Evolutionary conservation across 2,888 invertebrate species (phyloP).

Genomic region (Scelioninae gen. 1): DNA sequence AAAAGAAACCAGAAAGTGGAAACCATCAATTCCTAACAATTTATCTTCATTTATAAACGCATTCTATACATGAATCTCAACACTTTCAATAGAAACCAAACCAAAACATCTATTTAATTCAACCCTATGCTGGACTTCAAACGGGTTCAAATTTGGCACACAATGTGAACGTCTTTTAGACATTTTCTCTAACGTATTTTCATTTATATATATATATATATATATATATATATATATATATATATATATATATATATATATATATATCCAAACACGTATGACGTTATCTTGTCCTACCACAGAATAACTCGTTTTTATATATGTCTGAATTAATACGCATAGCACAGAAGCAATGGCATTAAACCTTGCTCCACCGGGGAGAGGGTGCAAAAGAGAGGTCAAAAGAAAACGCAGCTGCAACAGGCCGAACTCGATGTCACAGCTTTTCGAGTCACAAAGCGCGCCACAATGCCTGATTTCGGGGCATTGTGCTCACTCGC

Average conservation of each 20-base stretch:
- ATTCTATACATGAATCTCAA: background rate
- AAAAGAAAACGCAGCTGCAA: slow-evolving; percentile 76
- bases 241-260: too few relatives aligned
- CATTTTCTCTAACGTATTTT: slow-evolving; percentile 23
- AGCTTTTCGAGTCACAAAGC: slow-evolving; percentile 82
- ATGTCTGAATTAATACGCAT: slow-evolving; percentile 31
- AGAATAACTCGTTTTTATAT: slow-evolving; percentile 37
- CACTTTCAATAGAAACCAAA: background rate
- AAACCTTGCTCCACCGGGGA: slow-evolving; percentile 15
- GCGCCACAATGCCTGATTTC: slow-evolving; percentile 83
- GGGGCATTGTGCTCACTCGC: slow-evolving; percentile 79
- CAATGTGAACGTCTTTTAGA: slow-evolving; percentile 5
- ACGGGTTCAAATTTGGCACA: slow-evolving; percentile 22
- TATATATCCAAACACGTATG: background rate
- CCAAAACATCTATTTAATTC: slow-evolving; percentile 25
- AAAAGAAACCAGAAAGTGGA: too few relatives aligned
- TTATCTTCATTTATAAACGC: slow-evolving; percentile 23
- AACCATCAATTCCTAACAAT: background rate
- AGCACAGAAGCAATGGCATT: too few relatives aligned
- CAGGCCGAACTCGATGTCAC: slow-evolving; percentile 82
- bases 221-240: too few relatives aligned
- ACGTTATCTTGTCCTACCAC: slow-evolving; percentile 18
- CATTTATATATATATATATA: too few relatives aligned
- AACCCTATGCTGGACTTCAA: slow-evolving; percentile 19
- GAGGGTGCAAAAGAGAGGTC: slow-evolving; percentile 52